These are phyloP conservation scores for Callyntrura sp. DNA, from an alignment of 2,888 invertebrate genomes.

Conservation along the genomic window DNA sequence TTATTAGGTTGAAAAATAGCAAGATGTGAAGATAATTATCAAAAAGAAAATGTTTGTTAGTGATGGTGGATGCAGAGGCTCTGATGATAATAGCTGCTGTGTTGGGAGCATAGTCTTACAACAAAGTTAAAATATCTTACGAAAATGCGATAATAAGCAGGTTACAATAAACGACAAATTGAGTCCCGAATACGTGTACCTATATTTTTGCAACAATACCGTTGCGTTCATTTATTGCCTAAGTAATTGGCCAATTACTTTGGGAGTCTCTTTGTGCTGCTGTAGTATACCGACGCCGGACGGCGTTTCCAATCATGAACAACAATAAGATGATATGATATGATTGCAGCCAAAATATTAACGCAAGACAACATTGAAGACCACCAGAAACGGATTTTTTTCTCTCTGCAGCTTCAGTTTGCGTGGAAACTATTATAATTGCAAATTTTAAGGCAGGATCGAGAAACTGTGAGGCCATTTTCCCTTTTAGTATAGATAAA, in stretches of 20 bases:
- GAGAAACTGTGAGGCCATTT: neutral
- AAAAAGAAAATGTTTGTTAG: conserved; percentile 19
- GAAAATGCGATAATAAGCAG: conserved; percentile 37
- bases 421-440: conserved; percentile 4
- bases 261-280: conserved; percentile 30
- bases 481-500: neutral
- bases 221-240: conserved; percentile 52
- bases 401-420: neutral
- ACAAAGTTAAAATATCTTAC: conserved; percentile 43
- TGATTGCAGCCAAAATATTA: neutral
- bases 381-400: conserved; percentile 19
- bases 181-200: neutral
- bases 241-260: conserved; percentile 63
- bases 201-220: conserved; percentile 46
- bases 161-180: conserved; percentile 42
- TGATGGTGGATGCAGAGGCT: conserved; percentile 9
- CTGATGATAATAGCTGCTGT: neutral
- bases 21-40: conserved; percentile 49
- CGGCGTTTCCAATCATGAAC: neutral
- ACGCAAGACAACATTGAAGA: neutral
- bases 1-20: conserved; percentile 57
- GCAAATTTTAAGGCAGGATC: neutral
- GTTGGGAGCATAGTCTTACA: neutral
- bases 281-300: conserved; percentile 15
- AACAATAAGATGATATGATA: neutral